phyloP scores from a whole-genome alignment of 2,888 invertebrate species.

The Spilarctia lutea region DNA sequence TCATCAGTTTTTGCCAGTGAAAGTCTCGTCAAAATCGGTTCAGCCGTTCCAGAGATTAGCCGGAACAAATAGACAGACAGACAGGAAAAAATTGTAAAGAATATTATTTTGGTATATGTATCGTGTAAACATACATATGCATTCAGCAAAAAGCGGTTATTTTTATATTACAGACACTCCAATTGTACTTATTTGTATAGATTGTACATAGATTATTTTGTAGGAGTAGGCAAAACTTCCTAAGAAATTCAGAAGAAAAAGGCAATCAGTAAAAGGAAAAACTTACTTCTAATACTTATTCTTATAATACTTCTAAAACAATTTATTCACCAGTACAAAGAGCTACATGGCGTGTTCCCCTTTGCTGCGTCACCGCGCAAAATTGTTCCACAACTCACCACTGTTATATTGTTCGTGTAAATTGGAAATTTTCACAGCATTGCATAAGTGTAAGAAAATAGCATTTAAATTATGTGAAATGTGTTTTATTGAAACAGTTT shows the following conservation, averaged over 20 bases:
- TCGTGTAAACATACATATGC: too few species aligned
- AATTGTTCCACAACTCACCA: slow-evolving; percentile 48
- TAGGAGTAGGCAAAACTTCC: neutral
- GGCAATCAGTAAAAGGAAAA: slow-evolving; percentile 29
- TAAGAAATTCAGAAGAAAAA: neutral
- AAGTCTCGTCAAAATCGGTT: too few species aligned
- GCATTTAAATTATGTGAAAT: slow-evolving; percentile 55
- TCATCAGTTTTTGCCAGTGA: too few species aligned
- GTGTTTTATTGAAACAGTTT: slow-evolving; percentile 48
- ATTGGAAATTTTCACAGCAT: slow-evolving; percentile 64
- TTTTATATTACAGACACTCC: too few species aligned
- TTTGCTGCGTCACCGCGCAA: slow-evolving; percentile 39
- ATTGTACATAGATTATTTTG: too few species aligned
- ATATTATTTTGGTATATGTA: too few species aligned
- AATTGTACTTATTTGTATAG: too few species aligned
- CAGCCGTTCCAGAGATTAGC: too few species aligned
- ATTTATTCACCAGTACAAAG: slow-evolving; percentile 53
- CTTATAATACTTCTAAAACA: too few species aligned
- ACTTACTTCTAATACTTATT: slow-evolving; percentile 39
- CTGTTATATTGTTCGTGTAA: slow-evolving; percentile 60
- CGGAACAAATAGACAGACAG: too few species aligned
- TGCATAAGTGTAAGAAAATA: slow-evolving; percentile 58
- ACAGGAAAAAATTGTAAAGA: too few species aligned
- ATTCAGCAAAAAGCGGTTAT: too few species aligned
- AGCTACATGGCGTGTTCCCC: slow-evolving; percentile 34